Evolutionary conservation across 2,888 invertebrate genomes (phyloP).

Genomic region (Amphipoea lucens): DNA sequence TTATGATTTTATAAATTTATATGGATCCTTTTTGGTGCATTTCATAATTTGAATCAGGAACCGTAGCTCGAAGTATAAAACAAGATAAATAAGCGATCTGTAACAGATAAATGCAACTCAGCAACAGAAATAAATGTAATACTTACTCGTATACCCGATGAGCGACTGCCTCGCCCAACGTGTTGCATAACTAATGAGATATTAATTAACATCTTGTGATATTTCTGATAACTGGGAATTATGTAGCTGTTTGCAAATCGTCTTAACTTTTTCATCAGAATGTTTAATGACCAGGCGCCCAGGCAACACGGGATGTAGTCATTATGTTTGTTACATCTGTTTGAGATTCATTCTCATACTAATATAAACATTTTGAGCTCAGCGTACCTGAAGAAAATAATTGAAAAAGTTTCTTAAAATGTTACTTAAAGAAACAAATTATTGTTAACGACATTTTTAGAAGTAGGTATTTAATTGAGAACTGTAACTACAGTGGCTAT

Average conservation of each 20-base stretch:
- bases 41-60: no score
- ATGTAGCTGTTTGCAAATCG: neutral
- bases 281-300: conserved; percentile 10
- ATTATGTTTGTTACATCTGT: conserved; percentile 10
- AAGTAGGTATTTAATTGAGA: neutral
- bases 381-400: conserved; percentile 14
- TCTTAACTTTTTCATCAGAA: conserved; percentile 5
- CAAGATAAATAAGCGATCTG: neutral
- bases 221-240: neutral
- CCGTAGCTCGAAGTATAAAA: neutral
- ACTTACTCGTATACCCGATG: neutral
- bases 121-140: neutral
- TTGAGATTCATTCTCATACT: conserved; percentile 12
- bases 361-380: conserved; percentile 4
- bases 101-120: neutral
- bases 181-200: neutral
- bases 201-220: neutral
- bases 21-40: no score
- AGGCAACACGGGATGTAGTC: neutral
- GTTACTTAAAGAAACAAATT: neutral
- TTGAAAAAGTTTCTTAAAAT: conserved; percentile 26
- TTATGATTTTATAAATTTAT: no score
- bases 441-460: neutral
- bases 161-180: neutral
- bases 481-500: neutral